These are phyloP conservation scores for Galerucella nymphaeae DNA, from an alignment of 2,888 invertebrate species.

Conservation along the genomic window DNA sequence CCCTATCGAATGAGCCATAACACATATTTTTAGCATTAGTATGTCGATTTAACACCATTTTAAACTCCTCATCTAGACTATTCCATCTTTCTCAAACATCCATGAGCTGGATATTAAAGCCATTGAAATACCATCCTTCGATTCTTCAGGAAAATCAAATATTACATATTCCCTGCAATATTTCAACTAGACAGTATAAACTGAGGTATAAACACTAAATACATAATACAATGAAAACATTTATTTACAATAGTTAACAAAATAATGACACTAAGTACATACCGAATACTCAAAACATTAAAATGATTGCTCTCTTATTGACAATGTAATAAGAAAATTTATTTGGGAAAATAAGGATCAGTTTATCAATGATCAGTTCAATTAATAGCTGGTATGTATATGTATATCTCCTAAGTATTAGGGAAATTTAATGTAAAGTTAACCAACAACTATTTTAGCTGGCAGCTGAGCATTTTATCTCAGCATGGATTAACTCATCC, in stretches of 20 bases:
- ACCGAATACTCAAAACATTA: not conserved
- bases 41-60: too few species aligned
- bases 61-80: too few species aligned
- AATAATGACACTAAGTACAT: not conserved
- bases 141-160: too few species aligned
- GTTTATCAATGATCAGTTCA: slow-evolving; percentile 1
- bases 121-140: too few species aligned
- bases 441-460: not conserved
- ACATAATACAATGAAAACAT: not conserved
- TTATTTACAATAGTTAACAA: not conserved
- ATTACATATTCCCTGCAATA: too few species aligned
- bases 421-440: not conserved
- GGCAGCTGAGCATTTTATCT: not conserved
- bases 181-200: too few species aligned
- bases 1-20: too few species aligned
- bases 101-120: too few species aligned
- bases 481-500: not conserved
- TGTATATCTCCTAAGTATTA: not conserved
- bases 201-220: too few species aligned
- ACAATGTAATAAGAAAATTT: not conserved
- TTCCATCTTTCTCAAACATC: too few species aligned
- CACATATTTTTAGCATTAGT: too few species aligned
- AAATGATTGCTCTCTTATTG: slow-evolving; percentile 4
- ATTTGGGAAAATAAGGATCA: not conserved
- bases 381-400: slow-evolving; percentile 1